Base-by-base conservation (phyloP, 2,888 invertebrate species). In the Andrena fulva region DNA sequence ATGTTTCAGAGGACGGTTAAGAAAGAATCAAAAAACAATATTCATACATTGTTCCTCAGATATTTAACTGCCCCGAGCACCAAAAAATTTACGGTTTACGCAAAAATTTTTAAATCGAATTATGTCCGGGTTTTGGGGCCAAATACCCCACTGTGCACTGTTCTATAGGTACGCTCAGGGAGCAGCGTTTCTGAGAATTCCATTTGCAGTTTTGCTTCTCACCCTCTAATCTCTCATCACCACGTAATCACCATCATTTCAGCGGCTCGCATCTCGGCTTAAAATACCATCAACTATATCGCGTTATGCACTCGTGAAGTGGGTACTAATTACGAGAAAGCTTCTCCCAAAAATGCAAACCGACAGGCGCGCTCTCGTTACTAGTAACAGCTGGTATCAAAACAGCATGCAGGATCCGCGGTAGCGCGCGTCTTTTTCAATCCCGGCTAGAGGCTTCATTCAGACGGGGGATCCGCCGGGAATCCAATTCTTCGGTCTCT, bases 401-500 rank as follows among this genome's bases (percentile, higher is more conserved):
- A 31, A 10, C 48, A 16, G 29, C n/a, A 20, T 12, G 29, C n/a
- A 5, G 10, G 8, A n/a, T 33, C 33, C 10, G 20, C 24, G 4
- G n/a, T 2, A 16, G 7, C 42, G 20, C 4, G 20, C 6, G 35
- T 74, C 59, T 24, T 20, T 75, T 20, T 27, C 33, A 35, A 42
- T 35, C 29, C 42, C 20, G n/a, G 2, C 12, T 8, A 31, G 31
- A n/a, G 29, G 24, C 27, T 69, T 48, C 48, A 20, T 63, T 20
- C 48, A 24, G 42, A 24, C 48, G 29, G 52, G 52, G 24, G 48
- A 64, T 63, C 63, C 27, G 50, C 6, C n/a, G 27, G 31, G 62
- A 62, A 48, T 35, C 62, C 50, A 52, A 77, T 77, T 77, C 42
- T 12, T 42, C 42, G 42, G 42, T 3, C 12, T 42, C 59, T 31